Evolutionary conservation across 2,888 invertebrate genomes (phyloP).

Genomic region (Hyposoter dolosus): DNA sequence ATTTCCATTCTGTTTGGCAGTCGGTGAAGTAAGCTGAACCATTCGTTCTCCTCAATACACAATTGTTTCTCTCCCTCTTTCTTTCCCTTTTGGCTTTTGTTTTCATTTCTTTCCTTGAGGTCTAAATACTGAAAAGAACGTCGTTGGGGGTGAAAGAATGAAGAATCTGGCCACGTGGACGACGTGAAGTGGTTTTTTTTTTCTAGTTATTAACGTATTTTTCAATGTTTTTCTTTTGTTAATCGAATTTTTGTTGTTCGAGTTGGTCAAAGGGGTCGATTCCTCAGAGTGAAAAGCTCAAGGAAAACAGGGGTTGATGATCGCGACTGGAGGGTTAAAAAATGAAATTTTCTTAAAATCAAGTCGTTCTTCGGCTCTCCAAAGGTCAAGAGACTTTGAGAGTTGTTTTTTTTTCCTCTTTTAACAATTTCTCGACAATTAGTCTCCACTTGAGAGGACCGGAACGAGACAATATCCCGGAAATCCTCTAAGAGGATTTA

Average conservation of each 20-base stretch:
- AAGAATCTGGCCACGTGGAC: neutral
- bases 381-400: constrained; percentile 3
- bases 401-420: neutral
- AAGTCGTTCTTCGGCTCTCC: neutral
- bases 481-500: constrained; percentile 42
- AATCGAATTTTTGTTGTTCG: neutral
- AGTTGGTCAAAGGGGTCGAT: neutral
- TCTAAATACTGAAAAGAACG: neutral
- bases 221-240: neutral
- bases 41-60: constrained; percentile 25
- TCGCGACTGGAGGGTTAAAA: neutral
- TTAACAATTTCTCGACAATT: constrained; percentile 11
- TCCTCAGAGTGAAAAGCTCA: neutral
- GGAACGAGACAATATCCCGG: constrained; percentile 1
- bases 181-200: neutral
- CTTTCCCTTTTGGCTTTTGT: constrained; percentile 6
- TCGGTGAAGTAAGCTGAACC: constrained; percentile 3
- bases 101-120: neutral
- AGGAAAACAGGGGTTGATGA: neutral
- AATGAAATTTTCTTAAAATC: neutral
- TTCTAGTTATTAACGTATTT: neutral
- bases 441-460: neutral
- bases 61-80: neutral
- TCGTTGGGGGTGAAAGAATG: neutral
- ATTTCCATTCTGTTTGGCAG: constrained; percentile 27